phyloP scores from a whole-genome alignment of 2,797 vertebrate genomes.

The Carduelis carduelis region DNA sequence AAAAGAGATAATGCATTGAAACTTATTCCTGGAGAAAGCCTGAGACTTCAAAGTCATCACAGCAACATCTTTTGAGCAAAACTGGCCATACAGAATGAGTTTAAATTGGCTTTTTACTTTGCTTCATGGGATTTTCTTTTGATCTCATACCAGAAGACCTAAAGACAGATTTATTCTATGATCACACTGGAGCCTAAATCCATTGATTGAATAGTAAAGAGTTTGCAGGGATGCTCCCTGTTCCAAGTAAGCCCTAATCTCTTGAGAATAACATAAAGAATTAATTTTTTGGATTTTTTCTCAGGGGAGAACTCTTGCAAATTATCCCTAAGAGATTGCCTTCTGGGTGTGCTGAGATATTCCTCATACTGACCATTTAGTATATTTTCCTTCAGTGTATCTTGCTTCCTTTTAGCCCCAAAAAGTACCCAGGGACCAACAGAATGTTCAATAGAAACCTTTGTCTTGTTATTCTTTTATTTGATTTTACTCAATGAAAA shows the following conservation, averaged over 20 bases:
- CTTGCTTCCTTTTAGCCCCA: not conserved
- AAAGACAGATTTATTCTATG: not conserved
- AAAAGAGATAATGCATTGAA: slow-evolving; percentile 7
- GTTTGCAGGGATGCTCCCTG: not conserved
- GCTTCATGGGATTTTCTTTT: slow-evolving; percentile 26
- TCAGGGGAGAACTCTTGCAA: not conserved
- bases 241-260: not conserved
- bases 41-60: slow-evolving; percentile 2
- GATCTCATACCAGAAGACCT: not conserved
- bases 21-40: not conserved
- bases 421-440: not conserved
- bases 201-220: not conserved
- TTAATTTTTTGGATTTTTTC: not conserved
- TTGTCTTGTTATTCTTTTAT: not conserved
- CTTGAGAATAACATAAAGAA: not conserved
- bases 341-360: not conserved
- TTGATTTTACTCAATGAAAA: not conserved
- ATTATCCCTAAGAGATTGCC: not conserved
- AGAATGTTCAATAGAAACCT: not conserved
- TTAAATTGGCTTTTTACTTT: not conserved
- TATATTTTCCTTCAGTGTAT: not conserved
- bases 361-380: not conserved
- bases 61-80: slow-evolving; percentile 13
- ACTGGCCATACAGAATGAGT: not conserved
- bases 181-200: not conserved